These are phyloP conservation scores for Electrophaes corylata DNA, from an alignment of 2,888 invertebrate species.

Conservation along the genomic window DNA sequence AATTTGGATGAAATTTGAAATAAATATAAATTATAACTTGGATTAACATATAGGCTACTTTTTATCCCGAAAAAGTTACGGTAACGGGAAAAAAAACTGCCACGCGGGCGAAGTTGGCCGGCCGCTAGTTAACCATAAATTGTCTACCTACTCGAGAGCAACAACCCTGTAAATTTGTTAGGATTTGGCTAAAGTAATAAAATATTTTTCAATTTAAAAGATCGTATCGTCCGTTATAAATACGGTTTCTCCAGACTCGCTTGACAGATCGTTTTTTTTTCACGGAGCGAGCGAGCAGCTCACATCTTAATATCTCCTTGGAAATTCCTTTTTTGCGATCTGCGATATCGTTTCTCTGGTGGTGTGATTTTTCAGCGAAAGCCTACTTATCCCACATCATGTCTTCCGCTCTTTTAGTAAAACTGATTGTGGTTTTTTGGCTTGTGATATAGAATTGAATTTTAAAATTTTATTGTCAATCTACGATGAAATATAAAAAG, in stretches of 20 bases:
- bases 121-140: too few species aligned
- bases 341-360: slow-evolving; percentile 32
- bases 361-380: slow-evolving; percentile 17
- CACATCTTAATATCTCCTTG: slow-evolving; percentile 41
- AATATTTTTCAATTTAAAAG: not conserved
- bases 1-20: too few species aligned
- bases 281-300: slow-evolving; percentile 40
- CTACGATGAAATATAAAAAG: too few species aligned
- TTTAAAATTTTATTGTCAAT: not conserved
- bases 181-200: too few species aligned
- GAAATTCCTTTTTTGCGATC: slow-evolving; percentile 34
- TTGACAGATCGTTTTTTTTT: slow-evolving; percentile 49
- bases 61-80: too few species aligned
- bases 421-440: not conserved
- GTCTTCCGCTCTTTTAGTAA: slow-evolving; percentile 14
- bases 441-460: not conserved
- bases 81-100: too few species aligned
- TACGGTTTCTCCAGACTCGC: slow-evolving; percentile 29
- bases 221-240: slow-evolving; percentile 20
- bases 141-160: too few species aligned
- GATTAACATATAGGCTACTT: too few species aligned
- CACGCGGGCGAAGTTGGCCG: too few species aligned
- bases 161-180: too few species aligned
- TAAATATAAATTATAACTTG: too few species aligned
- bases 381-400: slow-evolving; percentile 6